Conservation (phyloP, 2,888 invertebrate genomes). For the Microctonus hyperodae region DNA sequence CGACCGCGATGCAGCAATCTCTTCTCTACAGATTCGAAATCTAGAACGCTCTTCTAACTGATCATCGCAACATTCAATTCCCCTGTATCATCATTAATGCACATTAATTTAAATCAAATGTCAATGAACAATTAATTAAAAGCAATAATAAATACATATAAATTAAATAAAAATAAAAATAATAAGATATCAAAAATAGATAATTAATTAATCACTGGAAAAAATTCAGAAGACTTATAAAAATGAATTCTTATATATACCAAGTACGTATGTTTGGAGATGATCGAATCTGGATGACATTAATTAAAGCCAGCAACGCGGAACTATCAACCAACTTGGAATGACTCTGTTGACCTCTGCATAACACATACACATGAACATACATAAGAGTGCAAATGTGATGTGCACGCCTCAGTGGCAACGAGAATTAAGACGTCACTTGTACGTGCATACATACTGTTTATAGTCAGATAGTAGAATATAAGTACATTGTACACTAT, state of each 20-base stretch:
- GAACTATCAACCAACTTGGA: slow-evolving; percentile 28
- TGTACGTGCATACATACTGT: neutral
- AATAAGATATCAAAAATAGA: neutral
- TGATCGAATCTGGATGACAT: slow-evolving; percentile 25
- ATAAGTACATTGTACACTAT: neutral
- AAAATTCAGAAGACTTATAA: neutral
- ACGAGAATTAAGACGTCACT: slow-evolving; percentile 32
- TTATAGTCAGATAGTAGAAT: neutral
- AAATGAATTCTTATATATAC: neutral
- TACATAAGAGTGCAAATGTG: neutral
- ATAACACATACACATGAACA: neutral
- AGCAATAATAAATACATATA: slow-evolving; percentile 16
- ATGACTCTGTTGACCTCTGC: slow-evolving; percentile 23
- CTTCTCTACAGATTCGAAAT: slow-evolving; percentile 33
- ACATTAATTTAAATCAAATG: slow-evolving; percentile 8
- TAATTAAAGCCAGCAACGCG: slow-evolving; percentile 33
- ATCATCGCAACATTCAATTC: slow-evolving; percentile 37
- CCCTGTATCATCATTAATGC: neutral
- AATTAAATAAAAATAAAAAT: slow-evolving; percentile 11
- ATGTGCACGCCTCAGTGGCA: slow-evolving; percentile 15
- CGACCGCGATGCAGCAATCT: slow-evolving; percentile 44
- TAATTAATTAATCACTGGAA: slow-evolving; percentile 1
- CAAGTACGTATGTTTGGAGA: slow-evolving; percentile 7
- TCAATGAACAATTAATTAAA: slow-evolving; percentile 4
- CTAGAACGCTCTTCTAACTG: slow-evolving; percentile 33